Evolutionary conservation across 2,888 invertebrate species (phyloP).

Genomic region (Caenorhabditis sp.): DNA sequence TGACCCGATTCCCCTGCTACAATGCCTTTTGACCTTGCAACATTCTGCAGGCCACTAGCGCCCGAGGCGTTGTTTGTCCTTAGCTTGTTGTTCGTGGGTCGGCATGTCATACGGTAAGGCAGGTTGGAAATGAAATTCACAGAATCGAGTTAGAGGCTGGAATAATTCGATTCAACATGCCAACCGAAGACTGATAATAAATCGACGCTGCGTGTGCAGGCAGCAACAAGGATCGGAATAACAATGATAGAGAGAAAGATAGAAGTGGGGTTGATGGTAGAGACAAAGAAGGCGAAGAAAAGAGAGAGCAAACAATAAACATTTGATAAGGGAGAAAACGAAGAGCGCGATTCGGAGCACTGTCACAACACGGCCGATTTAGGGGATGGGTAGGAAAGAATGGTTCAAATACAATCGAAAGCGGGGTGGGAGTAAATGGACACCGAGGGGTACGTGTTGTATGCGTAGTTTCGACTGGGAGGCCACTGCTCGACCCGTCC

Average conservation of each 20-base stretch:
- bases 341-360: slow-evolving; percentile 38
- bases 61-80: slow-evolving; percentile 48
- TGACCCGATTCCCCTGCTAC: slow-evolving; percentile 60
- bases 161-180: slow-evolving; percentile 7
- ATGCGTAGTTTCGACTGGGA: slow-evolving; percentile 65
- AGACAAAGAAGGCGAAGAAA: slow-evolving; percentile 37
- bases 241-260: slow-evolving; percentile 41
- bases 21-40: slow-evolving; percentile 65
- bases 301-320: slow-evolving; percentile 48
- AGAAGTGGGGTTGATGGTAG: slow-evolving; percentile 26
- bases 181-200: slow-evolving; percentile 34
- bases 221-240: slow-evolving; percentile 30
- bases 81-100: slow-evolving; percentile 41
- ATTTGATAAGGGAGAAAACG: slow-evolving; percentile 48
- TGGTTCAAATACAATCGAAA: slow-evolving; percentile 58
- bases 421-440: slow-evolving; percentile 46
- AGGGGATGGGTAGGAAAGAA: slow-evolving; percentile 18
- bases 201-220: slow-evolving; percentile 1
- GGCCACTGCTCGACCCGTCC: slow-evolving; percentile 61
- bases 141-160: slow-evolving; percentile 1
- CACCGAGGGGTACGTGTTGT: slow-evolving; percentile 66
- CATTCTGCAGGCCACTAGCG: slow-evolving; percentile 53
- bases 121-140: background rate
- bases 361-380: slow-evolving; percentile 45
- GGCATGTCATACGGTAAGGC: slow-evolving; percentile 21